Evolutionary conservation across 2,797 vertebrate species (phyloP).

Genomic region (Staurois parvus): DNA sequence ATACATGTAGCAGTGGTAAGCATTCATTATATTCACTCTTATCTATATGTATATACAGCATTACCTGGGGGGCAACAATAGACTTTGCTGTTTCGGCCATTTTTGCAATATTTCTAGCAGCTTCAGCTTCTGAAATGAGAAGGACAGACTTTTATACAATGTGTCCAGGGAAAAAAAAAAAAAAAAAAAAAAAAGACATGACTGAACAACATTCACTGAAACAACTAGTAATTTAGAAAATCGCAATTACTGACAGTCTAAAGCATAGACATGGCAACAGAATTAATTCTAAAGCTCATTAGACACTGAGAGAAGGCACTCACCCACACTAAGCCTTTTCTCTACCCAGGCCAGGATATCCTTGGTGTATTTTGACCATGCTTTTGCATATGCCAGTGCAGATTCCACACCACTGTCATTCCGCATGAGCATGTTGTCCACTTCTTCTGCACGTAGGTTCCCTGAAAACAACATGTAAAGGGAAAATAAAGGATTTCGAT

Average conservation of each 20-base stretch:
- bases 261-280: constrained; percentile 71
- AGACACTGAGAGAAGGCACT: constrained; percentile 76
- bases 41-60: constrained; percentile 6
- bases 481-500: constrained; percentile 61
- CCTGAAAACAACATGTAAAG: constrained; percentile 76
- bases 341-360: constrained; percentile 95
- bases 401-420: constrained; percentile 90
- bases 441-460: constrained; percentile 83
- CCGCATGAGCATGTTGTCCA: constrained; percentile 86
- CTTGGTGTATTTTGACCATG: constrained; percentile 98
- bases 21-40: background rate
- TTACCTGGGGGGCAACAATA: constrained; percentile 89
- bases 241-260: constrained; percentile 72
- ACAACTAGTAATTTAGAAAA: constrained; percentile 73
- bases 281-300: constrained; percentile 74
- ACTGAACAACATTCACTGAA: constrained; percentile 59
- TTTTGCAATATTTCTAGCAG: constrained; percentile 91
- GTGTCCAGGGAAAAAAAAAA: constrained; percentile 65
- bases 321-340: constrained; percentile 91
- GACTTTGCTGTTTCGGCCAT: constrained; percentile 93
- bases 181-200: constrained; percentile 53
- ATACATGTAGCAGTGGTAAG: background rate
- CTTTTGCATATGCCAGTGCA: constrained; percentile 93
- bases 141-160: constrained; percentile 8
- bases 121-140: constrained; percentile 87